A percentile compares a stretch with the other conserved stretches of the same genome.
These are phyloP conservation scores for Leucoraja ocellata DNA, from an alignment of 2,797 vertebrate genomes.

Conservation along the genomic window DNA sequence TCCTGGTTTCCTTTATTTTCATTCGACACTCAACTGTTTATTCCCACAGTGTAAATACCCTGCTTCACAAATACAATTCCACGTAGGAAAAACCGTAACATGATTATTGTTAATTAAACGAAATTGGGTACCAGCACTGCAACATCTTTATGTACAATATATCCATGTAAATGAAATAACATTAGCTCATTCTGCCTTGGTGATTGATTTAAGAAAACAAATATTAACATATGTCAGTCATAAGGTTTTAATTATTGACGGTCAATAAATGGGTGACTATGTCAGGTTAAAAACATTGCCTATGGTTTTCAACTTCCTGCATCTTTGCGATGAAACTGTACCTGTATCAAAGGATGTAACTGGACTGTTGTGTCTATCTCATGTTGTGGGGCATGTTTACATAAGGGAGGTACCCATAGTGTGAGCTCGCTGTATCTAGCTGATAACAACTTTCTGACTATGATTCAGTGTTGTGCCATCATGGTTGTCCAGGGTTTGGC, in stretches of 20 bases:
- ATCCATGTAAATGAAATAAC: conserved; percentile 8
- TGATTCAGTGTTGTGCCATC: neutral
- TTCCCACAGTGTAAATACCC: neutral
- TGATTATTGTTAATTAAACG: conserved; percentile 1
- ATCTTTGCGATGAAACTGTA: neutral
- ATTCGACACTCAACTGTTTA: neutral
- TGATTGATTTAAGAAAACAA: conserved; percentile 5
- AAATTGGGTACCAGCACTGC: neutral
- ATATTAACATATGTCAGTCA: conserved; percentile 5
- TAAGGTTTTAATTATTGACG: neutral
- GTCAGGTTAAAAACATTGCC: neutral
- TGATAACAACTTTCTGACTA: neutral
- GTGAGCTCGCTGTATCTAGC: neutral
- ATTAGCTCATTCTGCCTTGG: neutral
- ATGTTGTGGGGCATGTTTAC: neutral
- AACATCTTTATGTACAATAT: neutral
- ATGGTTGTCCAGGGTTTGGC: neutral
- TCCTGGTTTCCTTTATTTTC: neutral
- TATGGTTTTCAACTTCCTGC: neutral
- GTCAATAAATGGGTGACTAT: neutral
- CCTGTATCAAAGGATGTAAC: neutral
- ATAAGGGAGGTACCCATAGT: neutral
- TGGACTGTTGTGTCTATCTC: too few species aligned
- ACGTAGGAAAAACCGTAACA: neutral
- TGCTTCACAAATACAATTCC: neutral